A percentile compares a stretch with the other conserved stretches of the same genome.
These are phyloP conservation scores for Willisornis vidua DNA, from an alignment of 2,113 vertebrate species.

Conservation along the genomic window DNA sequence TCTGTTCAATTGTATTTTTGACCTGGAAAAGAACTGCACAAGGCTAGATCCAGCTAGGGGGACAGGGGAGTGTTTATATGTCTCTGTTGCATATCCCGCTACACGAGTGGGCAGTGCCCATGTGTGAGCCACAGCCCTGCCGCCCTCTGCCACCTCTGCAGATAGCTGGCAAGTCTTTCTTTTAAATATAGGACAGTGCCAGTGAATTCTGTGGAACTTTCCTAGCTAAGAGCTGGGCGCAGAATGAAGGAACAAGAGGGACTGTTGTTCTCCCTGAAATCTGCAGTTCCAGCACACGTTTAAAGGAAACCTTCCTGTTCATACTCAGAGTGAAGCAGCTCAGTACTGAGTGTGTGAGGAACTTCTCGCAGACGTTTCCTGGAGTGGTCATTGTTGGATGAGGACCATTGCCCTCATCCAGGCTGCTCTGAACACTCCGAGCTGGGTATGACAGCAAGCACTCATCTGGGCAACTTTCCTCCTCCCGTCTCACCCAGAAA, in stretches of 20 bases:
- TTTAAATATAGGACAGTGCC: background rate
- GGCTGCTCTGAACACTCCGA: accelerated
- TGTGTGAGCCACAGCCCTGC: background rate
- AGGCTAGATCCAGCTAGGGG: background rate
- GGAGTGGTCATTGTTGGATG: background rate
- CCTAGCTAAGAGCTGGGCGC: background rate
- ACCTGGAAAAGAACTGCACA: background rate
- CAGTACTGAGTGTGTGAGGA: background rate
- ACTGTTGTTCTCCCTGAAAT: background rate
- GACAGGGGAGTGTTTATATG: background rate
- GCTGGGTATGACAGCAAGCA: background rate
- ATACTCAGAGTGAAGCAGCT: background rate
- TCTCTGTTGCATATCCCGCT: background rate
- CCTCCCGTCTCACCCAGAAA: background rate
- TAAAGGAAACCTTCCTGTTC: background rate
- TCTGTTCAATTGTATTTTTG: background rate
- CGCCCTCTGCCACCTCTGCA: background rate
- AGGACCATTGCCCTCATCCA: accelerated
- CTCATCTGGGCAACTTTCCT: background rate
- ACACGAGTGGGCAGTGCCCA: background rate
- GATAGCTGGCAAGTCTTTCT: background rate
- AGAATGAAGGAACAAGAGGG: background rate
- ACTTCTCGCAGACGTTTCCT: background rate
- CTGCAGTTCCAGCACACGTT: background rate
- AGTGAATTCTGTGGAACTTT: background rate